A percentile compares a stretch with the other conserved stretches of the same genome.
Conservation (phyloP, 1,140 invertebrate genomes). For the Monomorium pharaonis region DNA sequence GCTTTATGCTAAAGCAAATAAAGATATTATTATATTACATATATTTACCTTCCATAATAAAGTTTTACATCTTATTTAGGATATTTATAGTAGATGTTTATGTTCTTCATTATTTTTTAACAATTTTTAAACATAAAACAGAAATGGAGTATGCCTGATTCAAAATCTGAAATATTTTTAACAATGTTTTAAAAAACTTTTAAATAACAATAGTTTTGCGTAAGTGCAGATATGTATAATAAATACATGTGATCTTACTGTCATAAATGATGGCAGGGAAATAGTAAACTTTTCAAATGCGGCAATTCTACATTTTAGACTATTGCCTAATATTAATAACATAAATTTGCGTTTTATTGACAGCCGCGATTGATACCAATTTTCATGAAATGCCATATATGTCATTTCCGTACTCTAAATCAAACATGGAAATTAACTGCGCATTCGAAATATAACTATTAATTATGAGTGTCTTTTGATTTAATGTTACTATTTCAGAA, state of each 20-base stretch:
- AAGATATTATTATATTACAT: no score
- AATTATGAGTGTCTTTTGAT: not conserved
- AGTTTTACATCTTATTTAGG: not conserved
- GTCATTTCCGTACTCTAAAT: slow-evolving; percentile 63
- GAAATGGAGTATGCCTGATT: not conserved
- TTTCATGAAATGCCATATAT: slow-evolving; percentile 58
- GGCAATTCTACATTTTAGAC: slow-evolving; percentile 57
- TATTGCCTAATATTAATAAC: slow-evolving; percentile 53
- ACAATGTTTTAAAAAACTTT: not conserved
- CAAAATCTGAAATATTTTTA: not conserved
- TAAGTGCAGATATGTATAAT: not conserved
- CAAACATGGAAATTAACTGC: not conserved
- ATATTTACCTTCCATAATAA: not conserved
- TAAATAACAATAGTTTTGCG: not conserved
- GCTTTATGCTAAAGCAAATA: no score
- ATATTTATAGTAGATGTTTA: not conserved
- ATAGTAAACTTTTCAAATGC: slow-evolving; percentile 47
- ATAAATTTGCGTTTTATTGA: slow-evolving; percentile 3
- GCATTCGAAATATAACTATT: not conserved
- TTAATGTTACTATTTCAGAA: not conserved
- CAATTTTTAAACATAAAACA: not conserved
- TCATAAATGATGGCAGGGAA: slow-evolving; percentile 60
- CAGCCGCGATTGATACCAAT: slow-evolving; percentile 50
- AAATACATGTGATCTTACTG: slow-evolving; percentile 37
- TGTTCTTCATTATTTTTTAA: not conserved